Evolutionary conservation across 2,113 vertebrate genomes (phyloP).

Genomic region (Orthonyx spaldingii): DNA sequence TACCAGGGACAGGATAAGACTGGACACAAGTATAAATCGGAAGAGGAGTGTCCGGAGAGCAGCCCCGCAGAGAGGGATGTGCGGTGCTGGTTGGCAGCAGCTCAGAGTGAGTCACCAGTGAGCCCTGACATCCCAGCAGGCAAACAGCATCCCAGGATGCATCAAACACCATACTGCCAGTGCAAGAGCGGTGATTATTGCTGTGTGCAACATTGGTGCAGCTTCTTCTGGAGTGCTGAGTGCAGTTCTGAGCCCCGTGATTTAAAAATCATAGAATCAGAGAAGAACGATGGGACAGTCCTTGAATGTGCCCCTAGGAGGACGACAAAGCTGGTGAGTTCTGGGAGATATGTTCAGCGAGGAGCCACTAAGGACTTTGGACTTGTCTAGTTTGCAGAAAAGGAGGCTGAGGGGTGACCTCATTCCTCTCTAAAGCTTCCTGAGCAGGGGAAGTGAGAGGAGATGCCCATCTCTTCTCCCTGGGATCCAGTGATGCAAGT

Average conservation of each 20-base stretch:
- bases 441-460: background rate
- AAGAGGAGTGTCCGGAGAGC: background rate
- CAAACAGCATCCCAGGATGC: background rate
- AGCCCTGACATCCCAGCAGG: background rate
- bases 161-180: background rate
- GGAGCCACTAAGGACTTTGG: background rate
- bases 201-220: background rate
- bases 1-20: background rate
- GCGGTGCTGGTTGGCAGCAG: background rate
- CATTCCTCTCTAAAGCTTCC: background rate
- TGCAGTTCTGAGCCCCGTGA: background rate
- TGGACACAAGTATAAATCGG: background rate
- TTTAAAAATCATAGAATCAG: background rate
- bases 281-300: background rate
- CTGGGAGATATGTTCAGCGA: background rate
- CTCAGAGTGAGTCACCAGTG: background rate
- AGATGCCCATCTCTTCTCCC: background rate
- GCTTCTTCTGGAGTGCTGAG: background rate
- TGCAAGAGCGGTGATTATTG: background rate
- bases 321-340: background rate
- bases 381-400: background rate
- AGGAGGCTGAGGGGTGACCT: background rate
- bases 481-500: fast-evolving
- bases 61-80: background rate
- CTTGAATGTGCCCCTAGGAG: background rate